Evolutionary conservation across 2,113 vertebrate species (phyloP).

Genomic region (Ailurus styani): DNA sequence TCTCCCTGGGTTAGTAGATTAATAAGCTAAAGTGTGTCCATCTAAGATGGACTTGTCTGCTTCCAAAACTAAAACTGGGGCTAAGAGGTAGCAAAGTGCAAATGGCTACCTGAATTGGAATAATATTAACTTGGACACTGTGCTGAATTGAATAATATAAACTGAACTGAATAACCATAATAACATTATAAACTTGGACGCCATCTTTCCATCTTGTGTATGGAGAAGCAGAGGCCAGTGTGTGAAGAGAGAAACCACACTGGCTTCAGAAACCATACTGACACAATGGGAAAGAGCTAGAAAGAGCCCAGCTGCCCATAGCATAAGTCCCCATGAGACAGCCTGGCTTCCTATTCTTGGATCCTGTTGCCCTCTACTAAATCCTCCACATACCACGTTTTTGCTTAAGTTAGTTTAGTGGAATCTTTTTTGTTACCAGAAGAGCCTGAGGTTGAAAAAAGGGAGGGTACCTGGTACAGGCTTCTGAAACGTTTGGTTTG

Average conservation of each 20-base stretch:
- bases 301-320: not conserved
- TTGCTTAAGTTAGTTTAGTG: not conserved
- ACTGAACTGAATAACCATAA: not conserved
- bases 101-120: not conserved
- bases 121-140: not conserved
- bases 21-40: not conserved
- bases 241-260: not conserved
- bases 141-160: not conserved
- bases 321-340: not conserved
- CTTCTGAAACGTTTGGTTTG: not conserved
- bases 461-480: not conserved
- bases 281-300: not conserved
- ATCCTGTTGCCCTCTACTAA: not conserved
- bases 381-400: not conserved
- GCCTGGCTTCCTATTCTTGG: not conserved
- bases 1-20: not conserved
- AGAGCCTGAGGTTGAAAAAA: not conserved
- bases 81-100: not conserved
- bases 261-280: too few relatives aligned
- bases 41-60: not conserved
- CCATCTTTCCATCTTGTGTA: not conserved
- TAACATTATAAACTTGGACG: not conserved
- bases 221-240: not conserved
- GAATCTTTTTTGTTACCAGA: not conserved
- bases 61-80: not conserved